Conservation (phyloP, 2,113 vertebrate species). For the Gobiocypris rarus region DNA sequence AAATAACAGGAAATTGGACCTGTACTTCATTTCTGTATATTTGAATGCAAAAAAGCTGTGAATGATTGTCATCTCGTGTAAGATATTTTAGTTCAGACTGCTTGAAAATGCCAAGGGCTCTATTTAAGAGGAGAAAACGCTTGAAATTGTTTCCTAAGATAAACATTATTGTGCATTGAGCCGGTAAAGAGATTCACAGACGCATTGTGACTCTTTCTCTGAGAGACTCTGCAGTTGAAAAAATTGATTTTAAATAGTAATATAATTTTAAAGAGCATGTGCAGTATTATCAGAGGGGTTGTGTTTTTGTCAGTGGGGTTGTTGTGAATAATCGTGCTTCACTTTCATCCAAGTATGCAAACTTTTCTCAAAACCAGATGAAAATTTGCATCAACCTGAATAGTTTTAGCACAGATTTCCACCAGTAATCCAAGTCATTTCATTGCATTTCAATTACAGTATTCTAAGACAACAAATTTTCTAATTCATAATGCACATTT, state of each 20-base stretch:
- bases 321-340: neutral
- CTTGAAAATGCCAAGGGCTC: conserved; percentile 28
- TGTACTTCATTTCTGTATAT: conserved; percentile 1
- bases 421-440: neutral
- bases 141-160: neutral
- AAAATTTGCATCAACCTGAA: neutral
- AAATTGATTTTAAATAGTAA: neutral
- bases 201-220: neutral
- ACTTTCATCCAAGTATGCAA: neutral
- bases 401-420: neutral
- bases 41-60: neutral
- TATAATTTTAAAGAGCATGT: neutral
- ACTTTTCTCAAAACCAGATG: neutral
- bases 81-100: conserved; percentile 6
- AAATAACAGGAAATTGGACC: neutral
- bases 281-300: neutral
- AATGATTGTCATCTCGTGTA: neutral
- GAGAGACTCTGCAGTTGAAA: neutral
- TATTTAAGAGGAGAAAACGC: conserved; percentile 2
- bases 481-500: neutral
- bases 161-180: neutral
- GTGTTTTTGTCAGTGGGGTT: neutral
- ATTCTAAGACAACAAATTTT: neutral
- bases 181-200: neutral
- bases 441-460: neutral